These are phyloP conservation scores for Omphaloscelis lunosa DNA, from an alignment of 2,888 invertebrate genomes.

Conservation along the genomic window DNA sequence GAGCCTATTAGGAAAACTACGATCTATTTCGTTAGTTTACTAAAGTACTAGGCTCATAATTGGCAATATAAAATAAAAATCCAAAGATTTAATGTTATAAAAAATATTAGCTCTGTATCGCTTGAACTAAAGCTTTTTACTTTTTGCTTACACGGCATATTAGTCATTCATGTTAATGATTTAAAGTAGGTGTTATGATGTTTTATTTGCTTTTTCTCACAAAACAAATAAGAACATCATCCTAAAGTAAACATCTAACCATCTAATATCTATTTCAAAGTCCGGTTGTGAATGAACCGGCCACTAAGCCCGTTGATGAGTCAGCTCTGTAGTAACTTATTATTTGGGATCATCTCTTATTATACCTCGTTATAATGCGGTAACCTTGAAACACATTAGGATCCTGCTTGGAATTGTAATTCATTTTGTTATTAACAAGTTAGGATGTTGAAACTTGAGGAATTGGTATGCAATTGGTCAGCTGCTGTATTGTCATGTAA, in stretches of 20 bases:
- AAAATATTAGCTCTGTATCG: neutral
- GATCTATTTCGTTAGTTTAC: neutral
- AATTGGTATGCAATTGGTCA: neutral
- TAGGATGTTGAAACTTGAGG: slow-evolving; percentile 5
- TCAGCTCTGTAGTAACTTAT: slow-evolving; percentile 61
- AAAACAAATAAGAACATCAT: slow-evolving; percentile 27
- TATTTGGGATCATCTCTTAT: slow-evolving; percentile 62
- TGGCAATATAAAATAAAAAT: neutral
- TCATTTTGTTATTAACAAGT: slow-evolving; percentile 31
- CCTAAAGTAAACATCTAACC: slow-evolving; percentile 23
- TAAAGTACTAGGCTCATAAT: neutral
- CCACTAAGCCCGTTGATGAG: slow-evolving; percentile 56
- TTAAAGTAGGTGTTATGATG: neutral
- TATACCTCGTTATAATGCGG: slow-evolving; percentile 22
- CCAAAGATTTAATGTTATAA: neutral
- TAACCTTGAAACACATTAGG: slow-evolving; percentile 57
- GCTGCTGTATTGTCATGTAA: neutral
- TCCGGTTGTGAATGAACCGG: slow-evolving; percentile 62
- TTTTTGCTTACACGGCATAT: neutral
- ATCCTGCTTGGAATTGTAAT: slow-evolving; percentile 59
- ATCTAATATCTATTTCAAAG: slow-evolving; percentile 42
- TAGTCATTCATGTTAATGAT: neutral
- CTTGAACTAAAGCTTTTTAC: neutral
- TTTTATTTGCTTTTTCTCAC: neutral
- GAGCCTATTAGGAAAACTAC: neutral